A percentile compares a stretch with the other conserved stretches of the same genome.
phyloP scores from a whole-genome alignment of 2,113 vertebrate genomes.

The Procavia capensis region DNA sequence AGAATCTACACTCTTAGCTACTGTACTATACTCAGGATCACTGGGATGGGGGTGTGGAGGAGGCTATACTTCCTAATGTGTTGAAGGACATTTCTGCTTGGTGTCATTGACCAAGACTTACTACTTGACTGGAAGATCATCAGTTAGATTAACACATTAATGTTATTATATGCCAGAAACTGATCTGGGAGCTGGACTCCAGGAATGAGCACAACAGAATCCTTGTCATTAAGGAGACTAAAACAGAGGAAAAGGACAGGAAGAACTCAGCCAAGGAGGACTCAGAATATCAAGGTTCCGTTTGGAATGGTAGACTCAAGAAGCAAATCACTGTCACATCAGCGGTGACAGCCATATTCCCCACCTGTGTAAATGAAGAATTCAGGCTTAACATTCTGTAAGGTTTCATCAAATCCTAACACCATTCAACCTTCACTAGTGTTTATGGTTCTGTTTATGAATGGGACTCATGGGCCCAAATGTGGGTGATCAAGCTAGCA shows the following conservation, averaged over 20 bases:
- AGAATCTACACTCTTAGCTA: not conserved
- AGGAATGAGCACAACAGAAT: not conserved
- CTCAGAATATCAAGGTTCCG: not conserved
- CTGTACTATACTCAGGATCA: fast-evolving
- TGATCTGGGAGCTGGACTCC: too few relatives aligned
- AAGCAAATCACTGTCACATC: not conserved
- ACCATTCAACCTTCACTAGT: not conserved
- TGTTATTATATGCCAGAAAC: not conserved
- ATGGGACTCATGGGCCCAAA: not conserved
- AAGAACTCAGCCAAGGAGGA: not conserved
- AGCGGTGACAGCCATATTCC: not conserved
- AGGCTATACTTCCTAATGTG: fast-evolving
- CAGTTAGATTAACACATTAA: not conserved
- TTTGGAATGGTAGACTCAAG: not conserved
- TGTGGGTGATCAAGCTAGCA: not conserved
- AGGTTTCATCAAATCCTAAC: not conserved
- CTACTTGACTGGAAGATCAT: not conserved
- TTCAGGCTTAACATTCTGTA: not conserved
- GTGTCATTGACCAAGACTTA: not conserved
- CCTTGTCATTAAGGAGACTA: not conserved
- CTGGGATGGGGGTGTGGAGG: too few relatives aligned
- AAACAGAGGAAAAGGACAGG: not conserved
- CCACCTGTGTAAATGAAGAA: not conserved
- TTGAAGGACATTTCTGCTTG: not conserved
- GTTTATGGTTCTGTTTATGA: not conserved